phyloP scores from a whole-genome alignment of 2,888 invertebrate genomes.

The Globia sparganii region DNA sequence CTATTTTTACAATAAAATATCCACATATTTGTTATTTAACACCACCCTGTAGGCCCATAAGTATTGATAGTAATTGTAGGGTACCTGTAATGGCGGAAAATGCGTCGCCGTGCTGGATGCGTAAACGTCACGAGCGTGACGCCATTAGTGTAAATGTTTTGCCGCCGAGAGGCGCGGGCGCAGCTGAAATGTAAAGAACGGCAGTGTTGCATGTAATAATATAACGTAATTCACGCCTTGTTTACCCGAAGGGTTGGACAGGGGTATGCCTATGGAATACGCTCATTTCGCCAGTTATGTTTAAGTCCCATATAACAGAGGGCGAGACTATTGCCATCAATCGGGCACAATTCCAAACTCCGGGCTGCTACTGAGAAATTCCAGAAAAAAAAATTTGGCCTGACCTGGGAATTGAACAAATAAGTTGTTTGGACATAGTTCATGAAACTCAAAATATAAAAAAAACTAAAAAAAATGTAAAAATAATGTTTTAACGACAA shows the following conservation, averaged over 20 bases:
- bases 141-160: slow-evolving; percentile 47
- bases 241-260: neutral
- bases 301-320: neutral
- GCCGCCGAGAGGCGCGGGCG: slow-evolving; percentile 58
- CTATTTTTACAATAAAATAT: neutral
- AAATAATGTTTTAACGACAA: no score
- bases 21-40: slow-evolving; percentile 3
- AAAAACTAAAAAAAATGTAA: no score
- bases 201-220: neutral
- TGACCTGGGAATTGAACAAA: neutral
- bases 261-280: neutral
- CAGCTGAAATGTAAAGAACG: slow-evolving; percentile 1
- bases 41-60: neutral
- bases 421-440: no score
- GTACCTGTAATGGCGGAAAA: slow-evolving; percentile 32
- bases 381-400: neutral
- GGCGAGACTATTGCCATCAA: no score
- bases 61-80: slow-evolving; percentile 35
- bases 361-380: neutral
- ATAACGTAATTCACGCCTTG: neutral
- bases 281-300: neutral
- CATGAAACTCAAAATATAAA: no score
- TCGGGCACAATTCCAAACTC: neutral
- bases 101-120: slow-evolving; percentile 30
- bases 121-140: slow-evolving; percentile 51